Evolutionary conservation across 2,797 vertebrate genomes (phyloP), one percentile per base, ranked within the genome.

Genomic region (Microhierax caerulescens): DNA sequence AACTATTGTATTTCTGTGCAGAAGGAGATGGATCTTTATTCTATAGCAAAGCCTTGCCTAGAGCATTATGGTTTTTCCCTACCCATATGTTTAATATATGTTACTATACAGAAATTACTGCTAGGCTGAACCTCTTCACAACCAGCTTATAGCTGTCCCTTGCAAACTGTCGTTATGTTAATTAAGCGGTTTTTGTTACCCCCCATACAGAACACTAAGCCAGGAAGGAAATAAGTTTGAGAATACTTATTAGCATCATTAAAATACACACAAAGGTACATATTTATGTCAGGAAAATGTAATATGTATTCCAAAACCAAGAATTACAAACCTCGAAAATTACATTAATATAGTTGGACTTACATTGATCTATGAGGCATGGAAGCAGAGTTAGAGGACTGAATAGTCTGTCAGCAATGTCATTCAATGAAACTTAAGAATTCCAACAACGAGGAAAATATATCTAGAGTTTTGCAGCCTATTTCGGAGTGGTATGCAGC

Each of bases 1-100:
- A 94, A 88, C 85, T 57, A 48, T 92, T 92, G 67, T 93, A 87
- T 85, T 95, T 90, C 64, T 93, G 70, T 73, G 90, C 59, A 92
- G 93, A 86, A 92, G 79, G 88, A 96, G 87, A 96, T 93, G 72
- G 84, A 91, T 93, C 90, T 97, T 94, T 90, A 92, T 92, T 91
- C 90, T 18, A 32, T 41, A 75, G 76, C 72, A 90, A 88, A 92
- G 64, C 45, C 51, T 93, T 83, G 90, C 96, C 90, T 95, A 41
- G 39, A 93, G 93, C 92, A 68, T 68, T 83, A 54, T 6, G 4
- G 60, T 79, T 92, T 95, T 97, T 79, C 51, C 47, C 61, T 92
- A 68, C 61, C 77, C 85, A 61, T 94, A 81, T 87, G 84, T 87
- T 96, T 96, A 95, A 92, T 92, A 23, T 75, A 41, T 87, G 45